Percentiles rank a stretch among this genome's conserved stretches.
Evolutionary conservation across 2,113 vertebrate species (phyloP).

Genomic region (Crotalus helleri): DNA sequence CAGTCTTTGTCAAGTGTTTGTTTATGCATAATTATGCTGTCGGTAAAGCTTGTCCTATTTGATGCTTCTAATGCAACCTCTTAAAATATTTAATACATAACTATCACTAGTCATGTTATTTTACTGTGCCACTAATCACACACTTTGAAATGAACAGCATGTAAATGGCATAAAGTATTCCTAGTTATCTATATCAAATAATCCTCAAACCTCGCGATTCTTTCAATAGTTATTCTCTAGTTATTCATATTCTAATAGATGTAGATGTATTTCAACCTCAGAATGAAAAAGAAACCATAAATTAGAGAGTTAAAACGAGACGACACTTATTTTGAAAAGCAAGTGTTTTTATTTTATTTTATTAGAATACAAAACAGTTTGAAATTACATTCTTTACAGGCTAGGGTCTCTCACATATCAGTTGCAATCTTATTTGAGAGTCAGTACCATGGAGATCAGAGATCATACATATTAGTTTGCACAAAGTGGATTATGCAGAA

Average conservation of each 20-base stretch:
- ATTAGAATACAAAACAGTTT: background rate
- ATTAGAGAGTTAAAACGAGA: background rate
- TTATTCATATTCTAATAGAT: background rate
- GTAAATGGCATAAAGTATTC: background rate
- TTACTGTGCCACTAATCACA: background rate
- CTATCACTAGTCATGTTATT: background rate
- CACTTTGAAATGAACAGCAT: slow-evolving; percentile 5
- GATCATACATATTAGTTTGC: background rate
- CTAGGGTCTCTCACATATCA: background rate
- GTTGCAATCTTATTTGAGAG: background rate
- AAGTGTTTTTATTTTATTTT: background rate
- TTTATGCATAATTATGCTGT: slow-evolving; percentile 6
- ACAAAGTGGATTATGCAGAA: background rate
- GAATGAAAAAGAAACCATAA: background rate
- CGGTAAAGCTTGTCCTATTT: background rate
- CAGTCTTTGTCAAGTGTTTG: background rate
- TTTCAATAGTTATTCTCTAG: background rate
- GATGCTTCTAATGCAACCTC: background rate
- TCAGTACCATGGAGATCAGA: background rate
- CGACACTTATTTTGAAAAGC: background rate
- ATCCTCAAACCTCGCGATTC: background rate
- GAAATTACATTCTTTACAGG: background rate
- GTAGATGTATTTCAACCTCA: background rate
- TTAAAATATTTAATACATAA: slow-evolving; percentile 25
- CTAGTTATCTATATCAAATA: background rate